phyloP scores from a whole-genome alignment of 1,140 invertebrate species.

The Calephelis virginiensis region DNA sequence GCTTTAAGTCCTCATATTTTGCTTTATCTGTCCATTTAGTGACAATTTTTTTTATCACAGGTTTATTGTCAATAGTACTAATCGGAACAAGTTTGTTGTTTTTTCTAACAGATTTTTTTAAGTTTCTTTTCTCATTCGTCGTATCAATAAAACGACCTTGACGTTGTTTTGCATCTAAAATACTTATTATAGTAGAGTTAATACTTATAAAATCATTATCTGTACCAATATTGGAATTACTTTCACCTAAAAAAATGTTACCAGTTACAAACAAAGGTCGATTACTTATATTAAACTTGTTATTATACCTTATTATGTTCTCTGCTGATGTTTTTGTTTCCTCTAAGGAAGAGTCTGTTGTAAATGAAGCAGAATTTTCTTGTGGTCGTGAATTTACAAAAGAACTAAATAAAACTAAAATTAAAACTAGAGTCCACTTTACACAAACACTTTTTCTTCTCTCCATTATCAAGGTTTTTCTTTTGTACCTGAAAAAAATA shows the following conservation, averaged over 20 bases:
- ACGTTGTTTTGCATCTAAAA: not conserved
- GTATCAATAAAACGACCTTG: slow-evolving; percentile 1
- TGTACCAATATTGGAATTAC: not conserved
- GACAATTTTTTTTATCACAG: slow-evolving; percentile 60
- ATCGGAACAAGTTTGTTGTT: slow-evolving; percentile 12
- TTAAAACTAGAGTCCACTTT: slow-evolving; percentile 71
- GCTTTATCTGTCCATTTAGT: slow-evolving; percentile 67
- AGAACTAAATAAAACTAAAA: slow-evolving; percentile 56
- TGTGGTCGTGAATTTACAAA: slow-evolving; percentile 59
- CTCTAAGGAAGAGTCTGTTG: slow-evolving; percentile 31
- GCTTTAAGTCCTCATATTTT: slow-evolving; percentile 56
- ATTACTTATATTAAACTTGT: slow-evolving; percentile 46
- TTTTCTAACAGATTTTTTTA: not conserved
- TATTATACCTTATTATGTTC: slow-evolving; percentile 63
- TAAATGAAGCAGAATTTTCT: slow-evolving; percentile 33
- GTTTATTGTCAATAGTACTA: slow-evolving; percentile 38
- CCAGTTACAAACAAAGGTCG: slow-evolving; percentile 25
- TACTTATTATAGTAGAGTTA: slow-evolving; percentile 9
- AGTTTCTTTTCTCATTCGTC: not conserved
- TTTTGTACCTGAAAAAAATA: slow-evolving; percentile 61
- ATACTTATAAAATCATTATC: slow-evolving; percentile 22
- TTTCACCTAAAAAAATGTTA: slow-evolving; percentile 10
- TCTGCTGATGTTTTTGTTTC: slow-evolving; percentile 47
- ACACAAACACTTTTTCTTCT: slow-evolving; percentile 61
- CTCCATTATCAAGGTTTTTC: slow-evolving; percentile 49